Percentiles rank a stretch among this genome's conserved stretches.
phyloP scores from a whole-genome alignment of 2,113 vertebrate species.

The Picathartes gymnocephalus region DNA sequence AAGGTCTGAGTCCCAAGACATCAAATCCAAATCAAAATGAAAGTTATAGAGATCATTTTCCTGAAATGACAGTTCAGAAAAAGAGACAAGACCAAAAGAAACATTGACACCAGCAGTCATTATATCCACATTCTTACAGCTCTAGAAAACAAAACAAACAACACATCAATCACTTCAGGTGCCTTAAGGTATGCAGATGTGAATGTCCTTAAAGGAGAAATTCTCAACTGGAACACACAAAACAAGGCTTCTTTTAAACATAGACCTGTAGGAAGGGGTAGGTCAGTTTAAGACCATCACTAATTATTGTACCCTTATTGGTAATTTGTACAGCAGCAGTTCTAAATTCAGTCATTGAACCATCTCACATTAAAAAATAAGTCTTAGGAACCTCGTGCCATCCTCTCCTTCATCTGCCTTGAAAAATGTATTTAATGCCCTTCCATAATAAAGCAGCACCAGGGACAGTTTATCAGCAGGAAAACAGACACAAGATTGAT shows the following conservation, averaged over 20 bases:
- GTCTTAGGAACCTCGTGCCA: background rate
- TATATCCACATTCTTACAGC: background rate
- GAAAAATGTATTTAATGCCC: background rate
- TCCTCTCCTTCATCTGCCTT: background rate
- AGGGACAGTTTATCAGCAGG: background rate
- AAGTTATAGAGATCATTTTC: constrained; percentile 74
- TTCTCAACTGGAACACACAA: background rate
- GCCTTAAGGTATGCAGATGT: background rate
- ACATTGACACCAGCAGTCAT: background rate
- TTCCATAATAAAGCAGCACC: background rate
- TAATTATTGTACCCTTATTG: background rate
- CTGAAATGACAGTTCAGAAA: constrained; percentile 69
- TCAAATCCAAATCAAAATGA: constrained; percentile 86
- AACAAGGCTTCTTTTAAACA: background rate
- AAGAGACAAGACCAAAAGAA: background rate
- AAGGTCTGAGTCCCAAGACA: constrained; percentile 76
- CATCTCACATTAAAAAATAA: background rate
- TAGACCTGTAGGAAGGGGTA: background rate
- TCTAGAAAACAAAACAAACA: background rate
- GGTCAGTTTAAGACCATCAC: background rate
- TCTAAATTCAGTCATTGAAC: background rate
- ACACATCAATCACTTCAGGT: background rate
- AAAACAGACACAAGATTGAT: background rate
- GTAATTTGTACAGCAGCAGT: background rate
- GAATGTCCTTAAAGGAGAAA: background rate